Evolutionary conservation across 2,797 vertebrate species (phyloP), one percentile per base, ranked within the genome.

Genomic region (Bovichtus variegatus): DNA sequence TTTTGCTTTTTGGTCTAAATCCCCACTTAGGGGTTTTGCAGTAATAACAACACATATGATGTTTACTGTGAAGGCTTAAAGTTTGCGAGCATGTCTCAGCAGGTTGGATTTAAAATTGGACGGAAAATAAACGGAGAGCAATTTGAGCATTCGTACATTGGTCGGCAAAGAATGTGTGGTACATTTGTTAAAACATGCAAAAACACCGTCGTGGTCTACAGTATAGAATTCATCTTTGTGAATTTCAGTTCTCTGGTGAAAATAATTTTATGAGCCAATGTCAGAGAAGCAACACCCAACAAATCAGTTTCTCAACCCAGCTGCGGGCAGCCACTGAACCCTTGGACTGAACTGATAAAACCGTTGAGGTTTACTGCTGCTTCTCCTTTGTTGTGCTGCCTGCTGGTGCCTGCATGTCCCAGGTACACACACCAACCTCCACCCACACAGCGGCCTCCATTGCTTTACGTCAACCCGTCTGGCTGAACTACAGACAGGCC

Each of bases 271-370:
- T 36, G 29, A 63, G 12, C 12, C 3, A 23, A 4, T 47, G 36
- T 51, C 19, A 51, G 25, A 19, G 21, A 34, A 31, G 9, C 31
- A 34, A 34, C 16, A 9, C 7, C n/a, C 38, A 18, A 15, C 59
- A 73, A 77, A 67, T 72, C 59, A 49, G 54, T 74, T 58, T 60
- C 31, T 34, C 31, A 9, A 34, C 31, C 41, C 58, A n/a, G 77
- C 78, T 81, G 67, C 57, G 44, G 66, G 72, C 67, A 66, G 66
- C 59, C 31, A 13, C 61, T 83, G 74, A 83, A 91, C 87, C 81
- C 79, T 92, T 92, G 88, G 86, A 91, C 92, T 74, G 71, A 76
- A 59, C 89, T 90, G 91, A 92, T 91, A 89, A 93, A 82, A 64
- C 34, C 71, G 82, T 82, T 74, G 13, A 78, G 61, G 55, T 85